A percentile compares a stretch with the other conserved stretches of the same genome.
These are phyloP conservation scores for Dynastes maya DNA, from an alignment of 2,888 invertebrate genomes.

Conservation along the genomic window DNA sequence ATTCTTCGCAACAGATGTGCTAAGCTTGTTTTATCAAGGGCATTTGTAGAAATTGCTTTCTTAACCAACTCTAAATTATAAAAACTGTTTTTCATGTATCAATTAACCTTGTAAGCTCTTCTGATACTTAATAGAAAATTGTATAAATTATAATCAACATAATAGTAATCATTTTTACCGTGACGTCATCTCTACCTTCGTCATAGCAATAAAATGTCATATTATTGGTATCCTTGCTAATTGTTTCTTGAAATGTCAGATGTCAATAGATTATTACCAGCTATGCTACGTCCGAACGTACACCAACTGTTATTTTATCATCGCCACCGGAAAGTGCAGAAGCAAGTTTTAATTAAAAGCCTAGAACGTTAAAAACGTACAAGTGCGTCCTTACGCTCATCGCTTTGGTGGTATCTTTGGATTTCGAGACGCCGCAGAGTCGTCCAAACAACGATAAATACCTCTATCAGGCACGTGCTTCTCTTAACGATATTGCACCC, in stretches of 20 bases:
- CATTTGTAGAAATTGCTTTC: not conserved
- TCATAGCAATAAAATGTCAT: not conserved
- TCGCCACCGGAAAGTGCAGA: not conserved
- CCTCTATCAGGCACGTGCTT: conserved; percentile 5
- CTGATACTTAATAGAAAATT: no score
- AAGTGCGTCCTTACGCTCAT: conserved; percentile 11
- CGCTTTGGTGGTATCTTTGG: not conserved
- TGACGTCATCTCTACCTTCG: not conserved
- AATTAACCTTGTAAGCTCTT: no score
- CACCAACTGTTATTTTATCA: conserved; percentile 14
- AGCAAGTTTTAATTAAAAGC: conserved; percentile 7
- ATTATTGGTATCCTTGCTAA: not conserved
- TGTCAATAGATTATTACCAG: not conserved
- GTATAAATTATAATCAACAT: no score
- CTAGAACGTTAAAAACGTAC: not conserved
- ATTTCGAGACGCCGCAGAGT: not conserved
- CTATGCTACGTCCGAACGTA: not conserved
- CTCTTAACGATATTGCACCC: not conserved
- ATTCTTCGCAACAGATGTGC: no score
- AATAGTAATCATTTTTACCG: no score
- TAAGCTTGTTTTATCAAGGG: not conserved
- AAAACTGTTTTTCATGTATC: no score
- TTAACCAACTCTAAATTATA: no score
- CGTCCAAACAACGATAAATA: conserved; percentile 1
- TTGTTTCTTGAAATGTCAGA: conserved; percentile 14